phyloP scores from a whole-genome alignment of 53 echinoderm and acorn worm genomes.

The Holothuria leucospilota region DNA sequence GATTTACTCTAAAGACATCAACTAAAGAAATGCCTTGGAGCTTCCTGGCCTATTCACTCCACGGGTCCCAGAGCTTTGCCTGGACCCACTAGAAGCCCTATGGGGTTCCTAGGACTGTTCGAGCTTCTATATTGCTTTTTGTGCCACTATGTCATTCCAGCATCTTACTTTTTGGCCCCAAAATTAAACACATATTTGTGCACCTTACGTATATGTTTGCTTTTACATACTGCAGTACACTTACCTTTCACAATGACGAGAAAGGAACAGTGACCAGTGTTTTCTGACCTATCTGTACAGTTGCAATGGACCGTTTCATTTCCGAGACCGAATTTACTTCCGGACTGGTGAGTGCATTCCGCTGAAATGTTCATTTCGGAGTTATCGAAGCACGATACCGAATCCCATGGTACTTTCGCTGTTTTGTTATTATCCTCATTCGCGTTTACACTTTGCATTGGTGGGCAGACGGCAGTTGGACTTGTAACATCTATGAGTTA shows the following conservation, averaged over 20 bases:
- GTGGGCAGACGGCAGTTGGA: background rate
- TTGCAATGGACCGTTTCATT: background rate
- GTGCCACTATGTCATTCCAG: too few relatives aligned
- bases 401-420: background rate
- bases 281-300: background rate
- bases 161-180: too few relatives aligned
- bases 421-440: background rate
- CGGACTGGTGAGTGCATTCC: background rate
- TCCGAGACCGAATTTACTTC: background rate
- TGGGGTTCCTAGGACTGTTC: too few relatives aligned
- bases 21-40: too few relatives aligned
- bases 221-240: too few relatives aligned
- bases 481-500: background rate
- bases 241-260: background rate
- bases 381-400: background rate
- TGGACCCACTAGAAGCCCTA: too few relatives aligned
- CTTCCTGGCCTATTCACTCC: too few relatives aligned
- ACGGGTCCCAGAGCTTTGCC: too few relatives aligned
- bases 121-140: too few relatives aligned
- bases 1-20: too few relatives aligned
- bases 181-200: too few relatives aligned
- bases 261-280: background rate
- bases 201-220: too few relatives aligned
- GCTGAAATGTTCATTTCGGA: background rate
- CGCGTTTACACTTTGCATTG: background rate